Evolutionary conservation across 2,113 vertebrate species (phyloP).

Genomic region (Hoplias malabaricus): DNA sequence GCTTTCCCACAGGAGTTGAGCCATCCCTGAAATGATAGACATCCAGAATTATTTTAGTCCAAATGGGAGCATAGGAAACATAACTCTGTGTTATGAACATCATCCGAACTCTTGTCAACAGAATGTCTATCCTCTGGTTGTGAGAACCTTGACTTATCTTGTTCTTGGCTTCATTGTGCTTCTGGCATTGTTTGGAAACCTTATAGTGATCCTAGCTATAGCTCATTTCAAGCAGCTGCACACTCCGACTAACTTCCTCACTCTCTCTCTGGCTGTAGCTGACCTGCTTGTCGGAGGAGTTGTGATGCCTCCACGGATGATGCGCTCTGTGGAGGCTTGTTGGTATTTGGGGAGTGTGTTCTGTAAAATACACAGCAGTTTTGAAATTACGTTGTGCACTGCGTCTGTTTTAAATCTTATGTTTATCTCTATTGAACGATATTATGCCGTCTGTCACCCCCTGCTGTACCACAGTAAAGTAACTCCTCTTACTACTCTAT

Average conservation of each 20-base stretch:
- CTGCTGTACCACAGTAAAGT: constrained; percentile 32
- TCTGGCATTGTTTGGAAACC: constrained; percentile 56
- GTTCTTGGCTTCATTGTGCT: constrained; percentile 29
- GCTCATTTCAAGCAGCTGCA: constrained; percentile 80
- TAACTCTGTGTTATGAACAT: neutral
- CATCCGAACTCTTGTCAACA: neutral
- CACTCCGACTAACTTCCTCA: constrained; percentile 78
- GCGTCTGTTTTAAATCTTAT: constrained; percentile 79
- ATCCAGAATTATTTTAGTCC: neutral
- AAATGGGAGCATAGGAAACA: neutral
- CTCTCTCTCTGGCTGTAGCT: constrained; percentile 77
- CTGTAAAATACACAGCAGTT: constrained; percentile 80
- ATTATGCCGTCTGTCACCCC: constrained; percentile 59
- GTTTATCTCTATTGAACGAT: constrained; percentile 78
- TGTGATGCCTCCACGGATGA: constrained; percentile 50
- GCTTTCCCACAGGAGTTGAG: too few relatives aligned
- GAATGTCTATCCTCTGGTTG: neutral
- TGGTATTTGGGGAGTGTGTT: constrained; percentile 76
- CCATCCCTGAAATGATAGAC: neutral
- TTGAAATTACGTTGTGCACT: constrained; percentile 76
- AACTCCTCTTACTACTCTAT: neutral
- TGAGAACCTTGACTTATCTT: constrained; percentile 39
- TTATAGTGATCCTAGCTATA: constrained; percentile 78
- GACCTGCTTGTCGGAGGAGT: constrained; percentile 56
- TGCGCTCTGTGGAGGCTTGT: constrained; percentile 46